Conservation (phyloP, 2,888 invertebrate genomes). For the Pemphredon lugubris region DNA sequence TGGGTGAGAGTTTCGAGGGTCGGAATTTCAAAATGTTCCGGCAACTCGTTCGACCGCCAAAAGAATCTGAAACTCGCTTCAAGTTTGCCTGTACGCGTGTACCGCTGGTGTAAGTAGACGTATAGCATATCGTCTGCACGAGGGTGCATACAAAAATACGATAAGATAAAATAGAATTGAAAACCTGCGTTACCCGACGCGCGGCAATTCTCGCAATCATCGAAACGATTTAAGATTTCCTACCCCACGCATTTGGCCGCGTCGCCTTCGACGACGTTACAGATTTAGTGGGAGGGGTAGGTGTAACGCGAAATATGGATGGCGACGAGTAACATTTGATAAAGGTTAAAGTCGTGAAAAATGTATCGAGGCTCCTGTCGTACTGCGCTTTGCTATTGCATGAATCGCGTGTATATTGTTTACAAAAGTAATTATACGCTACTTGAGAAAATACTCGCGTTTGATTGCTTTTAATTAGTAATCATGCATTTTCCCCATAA, state of each 20-base stretch:
- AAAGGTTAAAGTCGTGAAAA: too few relatives aligned
- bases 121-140: background rate
- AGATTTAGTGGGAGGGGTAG: background rate
- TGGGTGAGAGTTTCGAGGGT: constrained; percentile 57
- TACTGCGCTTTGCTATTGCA: background rate
- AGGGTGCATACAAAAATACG: constrained; percentile 13
- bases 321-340: too few relatives aligned
- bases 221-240: constrained; percentile 12
- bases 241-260: constrained; percentile 1
- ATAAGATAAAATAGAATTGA: constrained; percentile 20
- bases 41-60: constrained; percentile 51
- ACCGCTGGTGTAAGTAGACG: background rate
- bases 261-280: background rate
- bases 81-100: constrained; percentile 39
- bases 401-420: background rate
- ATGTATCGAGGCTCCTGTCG: background rate
- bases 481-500: constrained; percentile 2
- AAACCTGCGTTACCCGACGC: constrained; percentile 54
- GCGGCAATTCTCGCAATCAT: constrained; percentile 26
- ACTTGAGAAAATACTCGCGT: background rate
- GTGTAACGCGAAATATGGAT: too few relatives aligned
- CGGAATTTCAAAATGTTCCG: constrained; percentile 64
- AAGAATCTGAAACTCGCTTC: constrained; percentile 61
- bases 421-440: constrained; percentile 6
- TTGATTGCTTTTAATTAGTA: constrained; percentile 11